Conservation (phyloP, 2,888 invertebrate species). For the Norana najaformis region DNA sequence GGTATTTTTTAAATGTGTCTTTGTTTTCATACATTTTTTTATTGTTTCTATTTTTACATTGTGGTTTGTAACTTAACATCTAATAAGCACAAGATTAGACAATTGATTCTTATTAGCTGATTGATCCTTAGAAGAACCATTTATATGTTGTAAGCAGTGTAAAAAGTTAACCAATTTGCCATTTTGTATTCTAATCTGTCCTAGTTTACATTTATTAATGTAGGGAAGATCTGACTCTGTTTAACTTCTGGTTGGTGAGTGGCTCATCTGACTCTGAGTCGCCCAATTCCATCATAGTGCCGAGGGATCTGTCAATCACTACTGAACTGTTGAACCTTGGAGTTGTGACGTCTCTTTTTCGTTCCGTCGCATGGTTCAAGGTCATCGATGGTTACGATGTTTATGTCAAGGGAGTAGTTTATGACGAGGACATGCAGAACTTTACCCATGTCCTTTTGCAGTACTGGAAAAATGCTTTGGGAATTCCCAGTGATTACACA, state of each 20-base stretch:
- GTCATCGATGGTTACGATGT: constrained; percentile 24
- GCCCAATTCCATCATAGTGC: not conserved
- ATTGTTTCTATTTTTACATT: not conserved
- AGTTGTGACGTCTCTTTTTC: not conserved
- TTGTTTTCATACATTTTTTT: not conserved
- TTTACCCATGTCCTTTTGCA: not conserved
- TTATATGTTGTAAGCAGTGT: not conserved
- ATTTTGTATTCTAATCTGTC: not conserved
- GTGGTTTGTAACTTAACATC: not conserved
- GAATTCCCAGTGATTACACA: not conserved
- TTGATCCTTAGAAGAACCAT: not conserved
- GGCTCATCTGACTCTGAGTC: constrained; percentile 10
- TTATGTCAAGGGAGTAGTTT: constrained; percentile 18
- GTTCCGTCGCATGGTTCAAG: not conserved
- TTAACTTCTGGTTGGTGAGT: constrained; percentile 32
- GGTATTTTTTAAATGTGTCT: not conserved
- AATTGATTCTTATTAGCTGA: not conserved
- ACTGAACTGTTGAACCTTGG: not conserved
- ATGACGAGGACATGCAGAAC: not conserved
- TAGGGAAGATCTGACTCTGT: constrained; percentile 26
- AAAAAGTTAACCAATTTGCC: too few relatives aligned
- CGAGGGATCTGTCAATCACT: not conserved
- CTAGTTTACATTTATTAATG: not conserved
- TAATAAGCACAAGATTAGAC: not conserved
- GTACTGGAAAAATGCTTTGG: not conserved